Evolutionary conservation across 1,140 invertebrate genomes (phyloP), one percentile per base, ranked within the genome.

Genomic region (Melipona quadrifasciata): DNA sequence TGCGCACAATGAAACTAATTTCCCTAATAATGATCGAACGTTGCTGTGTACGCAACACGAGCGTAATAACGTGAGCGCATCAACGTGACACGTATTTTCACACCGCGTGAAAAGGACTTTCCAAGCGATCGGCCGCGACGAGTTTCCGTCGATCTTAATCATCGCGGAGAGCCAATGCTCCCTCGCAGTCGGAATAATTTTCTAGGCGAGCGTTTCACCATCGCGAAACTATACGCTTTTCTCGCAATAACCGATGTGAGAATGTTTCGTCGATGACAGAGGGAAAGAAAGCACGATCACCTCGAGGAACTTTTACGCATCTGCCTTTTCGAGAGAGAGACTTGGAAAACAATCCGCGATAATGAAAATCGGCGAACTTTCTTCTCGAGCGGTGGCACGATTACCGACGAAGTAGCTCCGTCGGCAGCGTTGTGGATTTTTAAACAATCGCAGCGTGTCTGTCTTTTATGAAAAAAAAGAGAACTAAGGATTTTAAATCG

Each of bases 101-200:
- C 61, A 27, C 19, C 8, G 39, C 39, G 19, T 34, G 5, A 14
- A 24, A 27, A 55, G 14, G 51, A 67, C 76, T 78, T 67, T 78
- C 76, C 47, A 78, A 53, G 27, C 24, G 61, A 64, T 61, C 47
- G 57, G 14, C 58, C 11, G 39, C 71, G 24, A 10, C 34, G 24
- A 27, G 34, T 39, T 27, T 47, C 57, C 31, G 72, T 24, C 24
- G 17, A 61, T 61, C 61, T 47, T n/a, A 61, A 58, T 64, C 74
- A 24, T 58, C n/a, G 17, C 31, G 1, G 24, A 76, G 24, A 64
- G 24, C 21, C 21, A 17, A 27, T 12, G n/a, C 27, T 70, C n/a
- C 31, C 47, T 61, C 39, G 34, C 65, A 24, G 39, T 58, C 11
- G 34, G n/a, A 57, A 83, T 39, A 58, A 76, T 55, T 82, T 82